Evolutionary conservation across 1,140 invertebrate genomes (phyloP).

Genomic region (Goniozus legneri): DNA sequence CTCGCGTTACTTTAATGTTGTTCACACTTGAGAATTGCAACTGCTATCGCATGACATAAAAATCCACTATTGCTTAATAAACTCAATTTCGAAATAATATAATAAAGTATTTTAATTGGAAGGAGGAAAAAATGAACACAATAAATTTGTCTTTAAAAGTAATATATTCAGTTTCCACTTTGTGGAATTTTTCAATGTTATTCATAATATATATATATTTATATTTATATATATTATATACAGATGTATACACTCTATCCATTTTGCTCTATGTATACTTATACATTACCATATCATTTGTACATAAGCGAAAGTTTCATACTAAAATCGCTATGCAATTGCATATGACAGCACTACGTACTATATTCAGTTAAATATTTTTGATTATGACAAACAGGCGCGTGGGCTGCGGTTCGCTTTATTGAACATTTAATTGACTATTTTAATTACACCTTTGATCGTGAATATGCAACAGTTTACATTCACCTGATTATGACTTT

Average conservation of each 20-base stretch:
- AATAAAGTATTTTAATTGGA: neutral
- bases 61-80: no score
- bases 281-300: slow-evolving; percentile 29
- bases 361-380: neutral
- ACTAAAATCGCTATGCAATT: neutral
- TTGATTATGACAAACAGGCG: slow-evolving; percentile 7
- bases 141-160: slow-evolving; percentile 25
- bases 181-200: slow-evolving; percentile 12
- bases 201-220: slow-evolving; percentile 33
- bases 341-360: neutral
- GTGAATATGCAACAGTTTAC: slow-evolving; percentile 4
- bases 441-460: slow-evolving; percentile 21
- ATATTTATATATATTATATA: slow-evolving; percentile 34
- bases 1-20: neutral
- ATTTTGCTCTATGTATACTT: slow-evolving; percentile 22
- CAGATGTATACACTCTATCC: slow-evolving; percentile 43
- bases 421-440: slow-evolving; percentile 29
- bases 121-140: neutral
- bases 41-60: no score
- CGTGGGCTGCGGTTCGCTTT: neutral
- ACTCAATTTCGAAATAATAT: no score
- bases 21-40: neutral
- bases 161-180: slow-evolving; percentile 30
- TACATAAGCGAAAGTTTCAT: slow-evolving; percentile 31
- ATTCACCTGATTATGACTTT: neutral